Percentiles rank a stretch among this genome's conserved stretches.
These are phyloP conservation scores for Scolanthus callimorphus DNA, from an alignment of 92 coral and sea anemone genomes.

Conservation along the genomic window DNA sequence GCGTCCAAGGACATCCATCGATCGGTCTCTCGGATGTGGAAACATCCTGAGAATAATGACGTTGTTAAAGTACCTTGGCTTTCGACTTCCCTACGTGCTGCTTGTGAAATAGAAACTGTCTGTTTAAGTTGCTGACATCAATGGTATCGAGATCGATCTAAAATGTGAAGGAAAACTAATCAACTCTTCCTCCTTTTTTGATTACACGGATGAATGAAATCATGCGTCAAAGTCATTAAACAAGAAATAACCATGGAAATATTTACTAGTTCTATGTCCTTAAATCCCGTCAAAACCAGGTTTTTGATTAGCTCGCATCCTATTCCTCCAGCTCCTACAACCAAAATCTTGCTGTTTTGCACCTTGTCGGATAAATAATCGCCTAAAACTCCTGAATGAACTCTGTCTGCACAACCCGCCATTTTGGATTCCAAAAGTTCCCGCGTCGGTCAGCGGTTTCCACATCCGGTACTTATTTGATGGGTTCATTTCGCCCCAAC, in stretches of 20 bases:
- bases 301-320: slow-evolving; percentile 97
- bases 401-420: slow-evolving; percentile 64
- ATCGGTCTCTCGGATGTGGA: too few species aligned
- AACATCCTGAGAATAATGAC: too few species aligned
- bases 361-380: slow-evolving; percentile 60
- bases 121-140: slow-evolving; percentile 95
- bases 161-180: too few species aligned
- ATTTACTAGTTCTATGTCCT: slow-evolving; percentile 87
- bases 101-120: slow-evolving; percentile 96
- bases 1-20: too few species aligned
- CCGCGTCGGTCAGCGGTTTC: slow-evolving; percentile 43
- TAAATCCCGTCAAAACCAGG: slow-evolving; percentile 91
- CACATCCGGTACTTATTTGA: slow-evolving; percentile 1
- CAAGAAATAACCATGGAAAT: too few species aligned
- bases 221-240: too few species aligned
- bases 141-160: slow-evolving; percentile 98
- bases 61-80: slow-evolving; percentile 92
- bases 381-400: slow-evolving; percentile 70
- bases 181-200: too few species aligned
- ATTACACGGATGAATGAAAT: too few species aligned
- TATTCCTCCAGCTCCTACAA: slow-evolving; percentile 99
- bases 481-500: too few species aligned
- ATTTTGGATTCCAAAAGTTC: slow-evolving; percentile 40
- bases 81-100: slow-evolving; percentile 96
- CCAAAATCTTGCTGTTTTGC: slow-evolving; percentile 60